Evolutionary conservation across 2,113 vertebrate genomes (phyloP).

Genomic region (Rhipidura dahli): DNA sequence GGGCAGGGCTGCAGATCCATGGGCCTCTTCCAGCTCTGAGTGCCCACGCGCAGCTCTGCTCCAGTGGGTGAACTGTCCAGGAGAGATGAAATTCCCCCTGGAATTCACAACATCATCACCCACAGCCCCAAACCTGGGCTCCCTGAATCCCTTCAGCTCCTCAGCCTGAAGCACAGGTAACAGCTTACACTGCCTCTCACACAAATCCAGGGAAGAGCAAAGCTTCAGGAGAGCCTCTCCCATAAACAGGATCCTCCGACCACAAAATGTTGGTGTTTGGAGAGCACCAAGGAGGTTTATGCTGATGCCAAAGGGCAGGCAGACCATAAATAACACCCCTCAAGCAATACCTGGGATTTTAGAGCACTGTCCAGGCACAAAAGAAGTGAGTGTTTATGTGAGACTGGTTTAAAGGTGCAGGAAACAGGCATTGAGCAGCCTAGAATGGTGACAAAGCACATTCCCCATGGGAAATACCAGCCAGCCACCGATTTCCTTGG

Average conservation of each 20-base stretch:
- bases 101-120: neutral
- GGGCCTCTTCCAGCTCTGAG: neutral
- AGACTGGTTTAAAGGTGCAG: neutral
- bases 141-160: neutral
- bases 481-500: neutral
- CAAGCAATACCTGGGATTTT: neutral
- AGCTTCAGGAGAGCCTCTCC: neutral
- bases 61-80: neutral
- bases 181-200: neutral
- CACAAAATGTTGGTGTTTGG: accelerated
- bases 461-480: neutral
- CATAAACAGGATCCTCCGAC: neutral
- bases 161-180: neutral
- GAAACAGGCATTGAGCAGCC: neutral
- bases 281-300: neutral
- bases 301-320: neutral
- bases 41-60: neutral
- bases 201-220: neutral
- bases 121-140: neutral
- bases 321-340: neutral
- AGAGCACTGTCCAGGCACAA: neutral
- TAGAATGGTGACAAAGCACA: too few relatives aligned
- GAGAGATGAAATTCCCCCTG: neutral
- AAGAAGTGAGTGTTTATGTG: neutral
- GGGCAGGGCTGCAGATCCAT: neutral